Evolutionary conservation across 2,797 vertebrate genomes (phyloP).

Genomic region (Siniperca scherzeri): DNA sequence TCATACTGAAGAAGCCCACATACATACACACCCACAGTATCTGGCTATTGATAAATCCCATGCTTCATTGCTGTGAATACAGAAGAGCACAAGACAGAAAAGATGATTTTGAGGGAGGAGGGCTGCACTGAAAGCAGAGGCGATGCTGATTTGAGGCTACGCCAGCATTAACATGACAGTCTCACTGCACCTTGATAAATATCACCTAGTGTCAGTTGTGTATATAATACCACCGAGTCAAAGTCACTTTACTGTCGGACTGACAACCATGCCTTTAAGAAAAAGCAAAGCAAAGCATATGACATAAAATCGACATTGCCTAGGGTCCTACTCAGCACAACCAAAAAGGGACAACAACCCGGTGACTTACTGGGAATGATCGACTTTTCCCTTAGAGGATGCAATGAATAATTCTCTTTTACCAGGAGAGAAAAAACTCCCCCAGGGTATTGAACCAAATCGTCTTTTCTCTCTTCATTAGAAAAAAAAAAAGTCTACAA

Average conservation of each 20-base stretch:
- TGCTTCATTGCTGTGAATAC: conserved; percentile 2
- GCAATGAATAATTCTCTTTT: conserved; percentile 84
- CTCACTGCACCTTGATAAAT: conserved; percentile 67
- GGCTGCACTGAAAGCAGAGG: conserved; percentile 25
- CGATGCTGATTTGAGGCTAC: conserved; percentile 44
- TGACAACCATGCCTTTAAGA: conserved; percentile 57
- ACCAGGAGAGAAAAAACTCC: conserved; percentile 67
- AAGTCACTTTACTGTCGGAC: conserved; percentile 54
- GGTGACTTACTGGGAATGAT: conserved; percentile 80
- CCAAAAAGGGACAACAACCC: conserved; percentile 75
- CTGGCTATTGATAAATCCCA: conserved; percentile 34
- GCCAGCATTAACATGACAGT: conserved; percentile 49
- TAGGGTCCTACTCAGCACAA: conserved; percentile 69
- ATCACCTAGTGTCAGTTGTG: conserved; percentile 31
- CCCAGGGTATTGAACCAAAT: conserved; percentile 83
- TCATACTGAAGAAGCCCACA: conserved; percentile 21
- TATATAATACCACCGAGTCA: conserved; percentile 45
- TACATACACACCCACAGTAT: background rate
- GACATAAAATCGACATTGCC: conserved; percentile 77
- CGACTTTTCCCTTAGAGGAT: conserved; percentile 81
- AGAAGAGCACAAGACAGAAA: conserved; percentile 10
- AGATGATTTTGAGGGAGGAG: conserved; percentile 16
- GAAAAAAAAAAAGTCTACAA: conserved; percentile 80
- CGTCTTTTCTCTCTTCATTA: conserved; percentile 85
- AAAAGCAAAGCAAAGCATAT: conserved; percentile 73